Base-by-base conservation (phyloP, 2,888 invertebrate genomes). In the Troides oblongomaculatus region DNA sequence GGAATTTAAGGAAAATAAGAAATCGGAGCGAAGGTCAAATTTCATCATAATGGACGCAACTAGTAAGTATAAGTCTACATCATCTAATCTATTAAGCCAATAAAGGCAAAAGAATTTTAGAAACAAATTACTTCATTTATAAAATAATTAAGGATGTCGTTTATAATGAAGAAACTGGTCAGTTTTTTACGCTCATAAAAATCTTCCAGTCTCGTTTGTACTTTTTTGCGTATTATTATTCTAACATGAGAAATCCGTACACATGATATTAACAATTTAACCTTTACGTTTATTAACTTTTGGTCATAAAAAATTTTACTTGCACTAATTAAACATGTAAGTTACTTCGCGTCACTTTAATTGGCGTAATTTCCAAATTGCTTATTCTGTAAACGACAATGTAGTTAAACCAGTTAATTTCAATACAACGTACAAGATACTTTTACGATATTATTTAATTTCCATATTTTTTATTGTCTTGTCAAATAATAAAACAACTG, bases 31-130 rank as follows among this genome's bases (percentile, higher is more conserved):
- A 90, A 90, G 90, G 89, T 88, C 88, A 80, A 74, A 81, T 88
- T 89, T 88, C 85, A 81, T 82, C 85, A 89, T 74, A 79, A 91
- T 92, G 92, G 92, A 92, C 87, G 92, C 92, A 81, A 92, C 92
- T 77, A 89, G 92, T 92, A 81, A 92, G 91, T 86, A 84, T 82
- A 84, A 82, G 21, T 25, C 12, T 58, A 58, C 18, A 53, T 53
- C 18, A 53, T 53, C n/a, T 53, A n/a, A 53, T 53, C 53, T 53
- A n/a, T 6, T n/a, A n/a, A n/a, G 8, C 53, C n/a, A 53, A n/a
- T 6, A 53, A 53, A 53, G 1, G 18, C 53, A 53, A 18, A 53
- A 53, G n/a, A 53, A 53, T n/a, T 53, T 50, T 14, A 6, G 5
- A 18, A 18, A 53, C 18, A 53, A 53, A 18, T n/a, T 53, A 53